Percentiles rank a stretch among this genome's conserved stretches.
Evolutionary conservation across 2,888 invertebrate genomes (phyloP).

Genomic region (Sphecodes monilicornis): DNA sequence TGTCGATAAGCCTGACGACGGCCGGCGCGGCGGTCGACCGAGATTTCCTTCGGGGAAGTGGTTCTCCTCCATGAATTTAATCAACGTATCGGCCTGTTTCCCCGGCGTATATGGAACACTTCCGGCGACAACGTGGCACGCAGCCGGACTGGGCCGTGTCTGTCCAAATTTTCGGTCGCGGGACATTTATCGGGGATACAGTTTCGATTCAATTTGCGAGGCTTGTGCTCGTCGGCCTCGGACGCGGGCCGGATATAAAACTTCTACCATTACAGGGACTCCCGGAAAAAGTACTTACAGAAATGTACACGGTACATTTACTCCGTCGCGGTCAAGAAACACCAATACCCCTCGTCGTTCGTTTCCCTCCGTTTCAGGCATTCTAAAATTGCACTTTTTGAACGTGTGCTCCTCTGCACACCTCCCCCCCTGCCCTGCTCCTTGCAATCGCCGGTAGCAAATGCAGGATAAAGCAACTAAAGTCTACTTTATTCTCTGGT

Average conservation of each 20-base stretch:
- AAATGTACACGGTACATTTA: conserved; percentile 43
- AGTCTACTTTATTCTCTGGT: conserved; percentile 7
- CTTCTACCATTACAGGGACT: conserved; percentile 20
- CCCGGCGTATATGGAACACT: not conserved
- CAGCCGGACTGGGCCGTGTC: not conserved
- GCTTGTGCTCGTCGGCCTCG: not conserved
- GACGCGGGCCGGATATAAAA: conserved; percentile 20
- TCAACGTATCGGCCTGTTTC: conserved; percentile 15
- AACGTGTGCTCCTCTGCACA: too few species aligned
- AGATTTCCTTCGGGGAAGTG: conserved; percentile 19
- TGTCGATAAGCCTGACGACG: conserved; percentile 36
- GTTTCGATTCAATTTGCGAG: conserved; percentile 36
- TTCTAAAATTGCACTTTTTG: conserved; percentile 25
- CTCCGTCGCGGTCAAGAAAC: conserved; percentile 36
- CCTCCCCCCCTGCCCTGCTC: too few species aligned
- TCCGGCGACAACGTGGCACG: not conserved
- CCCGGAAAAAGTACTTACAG: conserved; percentile 16
- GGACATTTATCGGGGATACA: conserved; percentile 14
- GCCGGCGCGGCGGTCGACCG: not conserved
- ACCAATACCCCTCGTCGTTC: conserved; percentile 20
- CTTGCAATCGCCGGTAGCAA: conserved; percentile 12
- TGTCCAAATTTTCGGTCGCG: not conserved
- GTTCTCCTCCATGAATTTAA: conserved; percentile 21
- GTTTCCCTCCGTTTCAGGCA: not conserved
- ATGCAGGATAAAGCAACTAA: conserved; percentile 15